phyloP scores from a whole-genome alignment of 1,140 invertebrate species.

The Plectus sambesii region DNA sequence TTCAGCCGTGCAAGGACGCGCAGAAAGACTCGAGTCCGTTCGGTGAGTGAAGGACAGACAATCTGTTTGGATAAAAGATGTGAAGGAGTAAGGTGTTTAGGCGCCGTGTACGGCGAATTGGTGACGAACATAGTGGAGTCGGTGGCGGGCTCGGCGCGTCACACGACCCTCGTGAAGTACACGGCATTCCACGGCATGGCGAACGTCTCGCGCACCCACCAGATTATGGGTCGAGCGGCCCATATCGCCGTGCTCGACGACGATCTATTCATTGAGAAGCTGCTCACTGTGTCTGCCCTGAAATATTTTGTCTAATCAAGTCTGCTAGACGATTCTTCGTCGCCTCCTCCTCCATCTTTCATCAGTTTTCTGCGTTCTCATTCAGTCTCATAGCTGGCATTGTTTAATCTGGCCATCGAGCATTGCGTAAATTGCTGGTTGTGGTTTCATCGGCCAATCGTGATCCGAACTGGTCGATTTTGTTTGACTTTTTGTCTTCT shows the following conservation, averaged over 20 bases:
- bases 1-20: slow-evolving; percentile 28
- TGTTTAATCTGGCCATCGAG: too few relatives aligned
- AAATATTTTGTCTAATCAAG: slow-evolving; percentile 27
- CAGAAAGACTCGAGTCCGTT: slow-evolving; percentile 13
- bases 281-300: slow-evolving; percentile 21
- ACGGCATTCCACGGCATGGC: slow-evolving; percentile 21
- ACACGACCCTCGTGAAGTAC: slow-evolving; percentile 29
- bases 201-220: slow-evolving; percentile 22
- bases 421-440: too few relatives aligned
- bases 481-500: too few relatives aligned
- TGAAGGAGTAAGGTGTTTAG: too few relatives aligned
- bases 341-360: too few relatives aligned
- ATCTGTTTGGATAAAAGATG: background rate
- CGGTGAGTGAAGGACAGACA: background rate
- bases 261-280: slow-evolving; percentile 28
- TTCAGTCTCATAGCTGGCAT: too few relatives aligned
- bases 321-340: too few relatives aligned
- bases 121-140: slow-evolving; percentile 25
- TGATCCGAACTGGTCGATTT: too few relatives aligned
- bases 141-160: slow-evolving; percentile 17
- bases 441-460: too few relatives aligned
- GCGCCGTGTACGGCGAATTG: slow-evolving; percentile 18
- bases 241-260: slow-evolving; percentile 31
- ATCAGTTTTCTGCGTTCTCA: too few relatives aligned
- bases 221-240: slow-evolving; percentile 24